Conservation (phyloP, 2,888 invertebrate genomes). For the Rotaria socialis region DNA sequence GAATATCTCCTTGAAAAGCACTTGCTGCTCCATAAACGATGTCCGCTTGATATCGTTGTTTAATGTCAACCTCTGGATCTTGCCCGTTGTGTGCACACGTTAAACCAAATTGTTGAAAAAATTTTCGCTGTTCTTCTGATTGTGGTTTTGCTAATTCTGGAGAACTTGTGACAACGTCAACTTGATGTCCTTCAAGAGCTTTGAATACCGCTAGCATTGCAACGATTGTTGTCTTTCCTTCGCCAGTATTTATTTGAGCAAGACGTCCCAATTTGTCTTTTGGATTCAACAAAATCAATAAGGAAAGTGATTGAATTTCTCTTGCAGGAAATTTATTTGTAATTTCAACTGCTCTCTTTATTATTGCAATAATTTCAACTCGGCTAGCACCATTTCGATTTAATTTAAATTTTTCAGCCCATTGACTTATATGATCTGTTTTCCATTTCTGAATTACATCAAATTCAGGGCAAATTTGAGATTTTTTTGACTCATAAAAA, state of each 20-base stretch:
- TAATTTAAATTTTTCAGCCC: neutral
- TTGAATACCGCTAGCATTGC: conserved; percentile 47
- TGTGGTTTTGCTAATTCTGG: neutral
- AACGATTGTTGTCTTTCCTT: conserved; percentile 50
- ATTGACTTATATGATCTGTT: neutral
- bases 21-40: conserved; percentile 46
- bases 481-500: neutral
- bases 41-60: conserved; percentile 40
- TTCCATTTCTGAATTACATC: neutral
- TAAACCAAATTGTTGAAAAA: neutral
- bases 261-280: conserved; percentile 48
- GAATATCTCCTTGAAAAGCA: conserved; percentile 44
- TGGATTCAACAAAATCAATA: conserved; percentile 23
- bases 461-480: neutral
- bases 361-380: neutral
- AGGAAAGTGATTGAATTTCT: neutral
- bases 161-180: conserved; percentile 32
- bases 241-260: conserved; percentile 57
- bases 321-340: neutral
- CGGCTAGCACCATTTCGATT: neutral
- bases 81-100: neutral
- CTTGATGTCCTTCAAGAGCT: conserved; percentile 4
- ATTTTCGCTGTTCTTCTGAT: neutral
- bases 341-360: neutral
- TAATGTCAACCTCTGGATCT: neutral